Percentiles rank a stretch among this genome's conserved stretches.
These are phyloP conservation scores for Apodemus speciosus DNA, from an alignment of 2,113 vertebrate genomes.

Conservation along the genomic window DNA sequence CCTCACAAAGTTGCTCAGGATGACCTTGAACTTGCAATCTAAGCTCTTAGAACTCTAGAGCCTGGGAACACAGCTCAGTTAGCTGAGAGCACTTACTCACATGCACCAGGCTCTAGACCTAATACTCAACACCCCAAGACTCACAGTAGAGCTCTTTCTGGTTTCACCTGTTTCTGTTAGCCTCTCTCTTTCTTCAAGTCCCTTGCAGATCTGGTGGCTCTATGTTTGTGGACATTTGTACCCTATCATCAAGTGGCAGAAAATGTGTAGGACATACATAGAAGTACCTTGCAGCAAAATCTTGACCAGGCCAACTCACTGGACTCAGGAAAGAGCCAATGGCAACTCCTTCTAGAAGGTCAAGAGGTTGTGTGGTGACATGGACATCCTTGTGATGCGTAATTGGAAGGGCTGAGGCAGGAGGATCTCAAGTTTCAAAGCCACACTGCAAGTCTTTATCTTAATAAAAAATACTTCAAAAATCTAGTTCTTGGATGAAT, in stretches of 20 bases:
- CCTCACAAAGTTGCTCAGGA: not conserved
- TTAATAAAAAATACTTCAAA: not conserved
- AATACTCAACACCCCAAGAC: not conserved
- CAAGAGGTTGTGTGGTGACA: not conserved
- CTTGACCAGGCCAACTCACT: not conserved
- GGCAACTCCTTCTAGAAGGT: not conserved
- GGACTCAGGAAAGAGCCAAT: not conserved
- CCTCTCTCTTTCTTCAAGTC: not conserved
- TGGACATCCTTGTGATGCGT: not conserved
- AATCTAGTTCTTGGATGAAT: not conserved
- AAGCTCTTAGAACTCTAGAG: not conserved
- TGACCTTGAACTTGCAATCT: not conserved
- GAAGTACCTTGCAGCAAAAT: not conserved
- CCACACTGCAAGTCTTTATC: not conserved
- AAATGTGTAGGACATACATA: not conserved
- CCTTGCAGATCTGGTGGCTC: not conserved
- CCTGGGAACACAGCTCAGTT: not conserved
- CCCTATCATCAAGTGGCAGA: not conserved
- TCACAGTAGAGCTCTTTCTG: not conserved
- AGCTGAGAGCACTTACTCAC: not conserved
- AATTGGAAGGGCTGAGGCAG: not conserved
- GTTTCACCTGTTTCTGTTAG: not conserved
- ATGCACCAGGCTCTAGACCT: not conserved
- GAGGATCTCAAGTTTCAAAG: not conserved
- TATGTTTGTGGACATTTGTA: not conserved